Percentiles rank a stretch among this genome's conserved stretches.
Conservation (phyloP, 2,888 invertebrate genomes). For the Anarsia innoxiella region DNA sequence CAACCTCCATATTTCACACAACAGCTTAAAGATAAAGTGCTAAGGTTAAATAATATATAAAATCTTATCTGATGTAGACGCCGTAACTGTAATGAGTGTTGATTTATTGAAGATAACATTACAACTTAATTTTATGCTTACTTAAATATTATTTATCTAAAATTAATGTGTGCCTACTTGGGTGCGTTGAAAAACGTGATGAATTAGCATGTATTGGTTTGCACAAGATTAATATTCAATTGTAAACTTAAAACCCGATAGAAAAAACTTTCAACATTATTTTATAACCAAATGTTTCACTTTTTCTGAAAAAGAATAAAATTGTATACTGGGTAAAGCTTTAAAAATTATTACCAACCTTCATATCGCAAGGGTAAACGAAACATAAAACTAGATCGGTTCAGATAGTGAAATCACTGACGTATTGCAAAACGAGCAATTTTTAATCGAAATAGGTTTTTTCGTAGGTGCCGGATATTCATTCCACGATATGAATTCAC, state of each 20-base stretch:
- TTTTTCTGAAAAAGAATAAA: too few species aligned
- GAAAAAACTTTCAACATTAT: too few species aligned
- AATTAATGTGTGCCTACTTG: neutral
- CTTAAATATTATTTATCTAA: neutral
- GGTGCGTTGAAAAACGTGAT: neutral
- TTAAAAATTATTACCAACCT: too few species aligned
- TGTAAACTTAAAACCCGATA: too few species aligned
- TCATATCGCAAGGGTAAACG: too few species aligned
- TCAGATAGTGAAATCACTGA: too few species aligned
- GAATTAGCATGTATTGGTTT: too few species aligned
- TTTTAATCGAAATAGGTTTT: slow-evolving; percentile 5
- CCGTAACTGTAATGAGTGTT: slow-evolving; percentile 8
- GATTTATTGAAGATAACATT: slow-evolving; percentile 12
- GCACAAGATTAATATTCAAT: too few species aligned
- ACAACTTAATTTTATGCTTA: slow-evolving; percentile 3
- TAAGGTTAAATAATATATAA: slow-evolving; percentile 13
- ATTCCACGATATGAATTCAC: slow-evolving; percentile 21
- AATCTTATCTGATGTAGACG: slow-evolving; percentile 19
- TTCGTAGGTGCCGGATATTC: slow-evolving; percentile 8
- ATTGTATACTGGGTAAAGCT: too few species aligned
- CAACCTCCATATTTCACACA: neutral
- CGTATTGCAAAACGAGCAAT: neutral
- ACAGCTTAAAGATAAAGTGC: slow-evolving; percentile 12
- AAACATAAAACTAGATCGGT: too few species aligned
- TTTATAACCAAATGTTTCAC: too few species aligned